These are phyloP conservation scores for Chrysodeixis includens DNA, from an alignment of 2,888 invertebrate species.

Conservation along the genomic window DNA sequence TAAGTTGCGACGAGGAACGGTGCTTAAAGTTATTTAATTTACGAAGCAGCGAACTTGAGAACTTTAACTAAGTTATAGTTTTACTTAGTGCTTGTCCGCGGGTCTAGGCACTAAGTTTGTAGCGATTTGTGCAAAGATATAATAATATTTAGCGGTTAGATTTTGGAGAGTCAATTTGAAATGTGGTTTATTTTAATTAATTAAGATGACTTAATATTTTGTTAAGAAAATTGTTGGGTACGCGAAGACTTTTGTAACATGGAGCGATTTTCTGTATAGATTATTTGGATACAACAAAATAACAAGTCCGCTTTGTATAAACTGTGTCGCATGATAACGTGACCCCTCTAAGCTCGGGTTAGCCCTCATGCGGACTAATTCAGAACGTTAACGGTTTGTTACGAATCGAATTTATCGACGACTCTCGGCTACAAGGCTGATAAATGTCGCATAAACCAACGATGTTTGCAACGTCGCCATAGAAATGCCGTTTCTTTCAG, in stretches of 20 bases:
- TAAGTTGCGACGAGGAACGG: not conserved
- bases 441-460: conserved; percentile 55
- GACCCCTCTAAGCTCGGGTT: conserved; percentile 23
- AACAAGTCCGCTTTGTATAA: conserved; percentile 30
- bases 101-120: not conserved
- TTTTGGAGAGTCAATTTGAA: not conserved
- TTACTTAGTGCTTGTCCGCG: not conserved
- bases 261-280: conserved; percentile 11
- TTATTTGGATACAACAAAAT: conserved; percentile 22
- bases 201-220: not conserved
- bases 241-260: not conserved
- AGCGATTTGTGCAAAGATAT: not conserved
- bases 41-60: not conserved
- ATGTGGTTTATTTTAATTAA: not conserved
- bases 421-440: conserved; percentile 28
- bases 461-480: conserved; percentile 56
- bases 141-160: not conserved
- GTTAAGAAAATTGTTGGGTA: not conserved
- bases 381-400: conserved; percentile 26
- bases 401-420: conserved; percentile 33
- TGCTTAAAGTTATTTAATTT: not conserved
- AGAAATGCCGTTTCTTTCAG: conserved; percentile 57
- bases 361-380: conserved; percentile 18
- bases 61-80: not conserved
- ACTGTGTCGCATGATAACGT: conserved; percentile 46